Base-by-base conservation (phyloP, 2,113 vertebrate species). In the Calyptomena viridis region DNA sequence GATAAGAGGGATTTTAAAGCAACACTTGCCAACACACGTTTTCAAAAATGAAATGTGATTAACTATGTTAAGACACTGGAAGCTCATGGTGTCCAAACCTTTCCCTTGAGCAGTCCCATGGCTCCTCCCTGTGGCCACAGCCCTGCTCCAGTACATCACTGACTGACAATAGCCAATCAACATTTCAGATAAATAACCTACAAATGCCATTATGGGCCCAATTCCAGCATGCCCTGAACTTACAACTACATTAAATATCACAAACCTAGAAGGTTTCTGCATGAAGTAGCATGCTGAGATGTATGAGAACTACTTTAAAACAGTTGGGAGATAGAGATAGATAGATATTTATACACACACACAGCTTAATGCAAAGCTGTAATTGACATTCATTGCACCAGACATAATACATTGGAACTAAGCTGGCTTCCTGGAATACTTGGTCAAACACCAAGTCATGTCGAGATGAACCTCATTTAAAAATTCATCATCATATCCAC, bases 71-170 rank as follows among this genome's bases (percentile, higher is more conserved):
- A 47, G 22, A 28, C 25, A 23, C 2, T n/a, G 13, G 11, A 74
- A 63, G 15, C 20, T 39, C 31, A 72, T 72, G 91, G 89, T 39
- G 40, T 35, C 89, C 86, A 68, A 78, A 18, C 21, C 4, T 33
- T 33, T 27, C 52, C 40, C 62, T 88, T 35, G 62, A 82, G 78
- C 62, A 82, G 88, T 47, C 39, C 69, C 95, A 63, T 28, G 85
- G 94, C 93, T 94, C 93, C 96, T 94, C 93, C 93, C 71, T 64
- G 94, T 88, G 89, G 96, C 79, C 75, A 68, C 12, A 79, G 21
- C 33, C 49, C 67, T 55, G 11, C 44, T 72, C 68, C n/a, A 28
- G 19, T 39, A 63, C 15, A 46, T 12, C 7, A 73, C 12, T 37
- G 5, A n/a, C 4, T 9, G 17, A n/a, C 56, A 62, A 62, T 3